phyloP scores from a whole-genome alignment of 2,888 invertebrate genomes.

The Osmoderma eremita region DNA sequence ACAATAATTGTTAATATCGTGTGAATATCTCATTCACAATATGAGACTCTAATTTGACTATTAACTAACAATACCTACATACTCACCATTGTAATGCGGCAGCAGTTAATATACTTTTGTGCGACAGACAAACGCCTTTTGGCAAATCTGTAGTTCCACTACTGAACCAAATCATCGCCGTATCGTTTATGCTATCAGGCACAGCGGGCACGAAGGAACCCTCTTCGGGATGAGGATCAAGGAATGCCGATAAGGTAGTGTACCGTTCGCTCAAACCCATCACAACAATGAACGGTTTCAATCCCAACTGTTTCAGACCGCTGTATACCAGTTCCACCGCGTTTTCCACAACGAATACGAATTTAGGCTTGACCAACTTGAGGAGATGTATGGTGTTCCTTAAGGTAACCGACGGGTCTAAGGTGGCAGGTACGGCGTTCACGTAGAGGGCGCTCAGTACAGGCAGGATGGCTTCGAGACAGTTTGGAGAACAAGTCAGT shows the following conservation, averaged over 20 bases:
- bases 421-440: conserved; percentile 53
- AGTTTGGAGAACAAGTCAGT: conserved; percentile 62
- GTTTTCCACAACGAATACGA: conserved; percentile 49
- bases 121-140: conserved; percentile 55
- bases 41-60: neutral
- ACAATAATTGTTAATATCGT: too few relatives aligned
- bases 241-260: conserved; percentile 44
- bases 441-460: conserved; percentile 63
- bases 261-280: conserved; percentile 44
- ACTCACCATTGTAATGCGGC: conserved; percentile 23
- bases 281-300: conserved; percentile 48
- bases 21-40: too few relatives aligned
- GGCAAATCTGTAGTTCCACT: conserved; percentile 58
- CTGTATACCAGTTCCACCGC: conserved; percentile 45
- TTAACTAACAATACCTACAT: neutral
- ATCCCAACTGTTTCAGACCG: conserved; percentile 41
- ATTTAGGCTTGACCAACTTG: conserved; percentile 46
- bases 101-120: conserved; percentile 31
- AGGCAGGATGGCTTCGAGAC: conserved; percentile 61
- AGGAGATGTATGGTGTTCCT: conserved; percentile 47
- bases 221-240: conserved; percentile 47
- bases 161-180: conserved; percentile 55
- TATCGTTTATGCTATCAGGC: conserved; percentile 46
- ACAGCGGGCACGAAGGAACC: conserved; percentile 49
- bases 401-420: conserved; percentile 45